Evolutionary conservation across 2,888 invertebrate genomes (phyloP), one percentile per base, ranked within the genome.

Genomic region (Syrista parreyssii): DNA sequence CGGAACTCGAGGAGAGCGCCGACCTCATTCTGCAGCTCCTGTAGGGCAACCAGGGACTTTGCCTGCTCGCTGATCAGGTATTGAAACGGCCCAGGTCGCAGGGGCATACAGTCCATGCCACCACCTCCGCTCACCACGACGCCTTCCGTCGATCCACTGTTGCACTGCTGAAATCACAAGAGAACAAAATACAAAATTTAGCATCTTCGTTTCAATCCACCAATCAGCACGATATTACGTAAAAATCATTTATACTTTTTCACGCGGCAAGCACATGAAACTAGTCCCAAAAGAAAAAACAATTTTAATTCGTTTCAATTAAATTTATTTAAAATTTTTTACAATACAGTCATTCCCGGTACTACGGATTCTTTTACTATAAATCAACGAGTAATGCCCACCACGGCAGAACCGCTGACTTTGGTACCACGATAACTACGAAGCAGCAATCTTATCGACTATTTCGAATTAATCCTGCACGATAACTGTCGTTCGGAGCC

Each of bases 21-120:
- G 93, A 97, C 97, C 94, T 97, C 97, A 95, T 97, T 96, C 95
- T 97, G 97, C 92, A 97, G 94, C 93, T 97, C 97, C 94, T 97
- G 97, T 91, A 97, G 93, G 83, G 95, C 96, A 88, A 96, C 95
- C 92, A 96, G 93, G 86, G 97, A 97, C 93, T 97, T 97, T 91
- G 97, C 96, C 93, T 97, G 97, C 93, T 97, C 97, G 93, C 94
- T 96, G 92, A 96, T 95, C 93, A 96, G 95, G 92, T 95, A 95
- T 92, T 96, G 96, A 92, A 96, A 96, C 83, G 95, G 96, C 89
- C 95, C 95, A 86, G 95, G 94, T 89, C 95, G 95, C 91, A 96
- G 93, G 90, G 95, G 96, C 93, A 96, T 93, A 93, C 96, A 96
- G 92, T 96, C 96, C 96, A 96, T 96, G 92, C 95, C 95, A 92